Evolutionary conservation across 2,113 vertebrate genomes (phyloP), one percentile per base, ranked within the genome.

Genomic region (Myanophis thanlyinensis): DNA sequence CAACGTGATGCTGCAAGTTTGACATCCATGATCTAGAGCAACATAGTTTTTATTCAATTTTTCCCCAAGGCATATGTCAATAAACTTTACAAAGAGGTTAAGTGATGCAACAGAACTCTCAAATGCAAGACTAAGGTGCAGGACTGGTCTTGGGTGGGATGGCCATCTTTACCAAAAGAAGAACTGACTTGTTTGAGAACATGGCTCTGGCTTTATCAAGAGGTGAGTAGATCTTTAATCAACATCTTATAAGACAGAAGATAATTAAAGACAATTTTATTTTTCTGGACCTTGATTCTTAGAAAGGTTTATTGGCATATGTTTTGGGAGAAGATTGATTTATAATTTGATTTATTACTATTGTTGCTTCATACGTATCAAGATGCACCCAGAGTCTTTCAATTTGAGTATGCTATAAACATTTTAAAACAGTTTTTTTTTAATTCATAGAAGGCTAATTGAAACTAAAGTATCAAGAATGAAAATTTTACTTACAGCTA

Each of bases 401-500:
- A 15, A 80, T 80, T 80, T 40, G n/a, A 8, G 6, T 80, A 35
- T 35, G 67, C 35, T 40, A 80, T 8, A 80, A 80, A 80, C 6
- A 40, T 40, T 80, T 80, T 80, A 40, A 80, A 80, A 80, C 67
- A 67, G 5, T 5, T 35, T 2, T 59, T 80, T 73, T n/a, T 67
- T 0, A 1, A 3, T 73, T 56, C 25, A 92, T 92, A 90, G 67
- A 15, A 40, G 23, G 85, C 3, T 53, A 93, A 48, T 46, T 85
- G 90, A 91, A 95, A 62, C 2, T 52, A n/a, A 23, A 93, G 1
- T 44, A 40, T 18, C 44, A 92, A 20, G 62, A 91, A 91, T 85
- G 67, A 91, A 3, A 94, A 1, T 90, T 80, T 49, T 90, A 98
- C 98, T 98, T 98, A 99, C 99, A 93, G 99, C 99, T 80, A 99